Conservation (phyloP, 2,113 vertebrate genomes). For the Pseudopipra pipra region DNA sequence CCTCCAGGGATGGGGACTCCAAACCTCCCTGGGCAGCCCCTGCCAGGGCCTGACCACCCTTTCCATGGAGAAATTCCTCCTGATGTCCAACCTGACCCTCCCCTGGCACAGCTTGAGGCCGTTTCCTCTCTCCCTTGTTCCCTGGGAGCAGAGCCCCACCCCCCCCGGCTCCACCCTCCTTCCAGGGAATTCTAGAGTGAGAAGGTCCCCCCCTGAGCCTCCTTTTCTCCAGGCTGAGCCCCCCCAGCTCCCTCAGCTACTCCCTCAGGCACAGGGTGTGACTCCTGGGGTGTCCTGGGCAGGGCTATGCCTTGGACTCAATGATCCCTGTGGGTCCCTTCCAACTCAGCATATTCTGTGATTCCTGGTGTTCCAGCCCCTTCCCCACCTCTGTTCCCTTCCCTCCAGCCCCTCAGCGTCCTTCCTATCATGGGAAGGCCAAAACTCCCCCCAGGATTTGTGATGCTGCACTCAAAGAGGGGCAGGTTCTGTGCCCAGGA, state of each 20-base stretch:
- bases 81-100: neutral
- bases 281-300: too few relatives aligned
- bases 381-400: neutral
- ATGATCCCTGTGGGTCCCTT: too few relatives aligned
- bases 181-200: neutral
- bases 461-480: neutral
- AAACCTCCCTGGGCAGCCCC: neutral
- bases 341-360: neutral
- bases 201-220: neutral
- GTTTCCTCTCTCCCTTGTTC: neutral
- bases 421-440: neutral
- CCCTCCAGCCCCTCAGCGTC: neutral
- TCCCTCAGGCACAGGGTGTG: neutral
- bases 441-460: neutral
- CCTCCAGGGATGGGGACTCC: neutral
- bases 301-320: too few relatives aligned
- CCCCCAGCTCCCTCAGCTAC: neutral
- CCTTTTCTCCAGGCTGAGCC: neutral
- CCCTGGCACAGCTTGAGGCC: neutral
- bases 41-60: neutral
- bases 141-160: neutral
- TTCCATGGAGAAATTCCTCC: neutral
- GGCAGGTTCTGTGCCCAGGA: neutral
- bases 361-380: neutral
- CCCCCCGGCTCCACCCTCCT: neutral